Conservation (phyloP, 2,888 invertebrate species). For the Congeria kusceri region DNA sequence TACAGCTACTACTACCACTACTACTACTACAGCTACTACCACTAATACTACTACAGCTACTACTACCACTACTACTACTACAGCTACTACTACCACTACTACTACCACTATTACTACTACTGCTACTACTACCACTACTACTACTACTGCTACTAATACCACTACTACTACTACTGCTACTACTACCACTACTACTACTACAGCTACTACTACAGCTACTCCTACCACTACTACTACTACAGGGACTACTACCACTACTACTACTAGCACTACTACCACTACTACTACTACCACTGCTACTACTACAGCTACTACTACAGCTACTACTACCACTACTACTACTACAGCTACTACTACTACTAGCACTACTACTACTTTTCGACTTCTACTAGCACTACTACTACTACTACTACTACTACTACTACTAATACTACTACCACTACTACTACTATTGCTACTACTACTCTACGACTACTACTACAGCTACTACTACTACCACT, state of each 20-base stretch:
- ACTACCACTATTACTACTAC: not conserved
- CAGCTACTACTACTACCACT: no score
- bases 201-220: no score
- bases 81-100: not conserved
- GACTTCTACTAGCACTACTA: conserved; percentile 3
- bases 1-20: conserved; percentile 1
- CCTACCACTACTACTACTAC: no score
- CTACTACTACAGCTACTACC: not conserved
- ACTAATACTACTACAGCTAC: not conserved
- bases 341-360: conserved; percentile 1
- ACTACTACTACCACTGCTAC: no score
- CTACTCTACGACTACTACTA: conserved; percentile 9
- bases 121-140: not conserved
- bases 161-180: not conserved
- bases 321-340: conserved; percentile 3
- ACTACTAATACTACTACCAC: conserved; percentile 12
- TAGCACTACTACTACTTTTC: conserved; percentile 15
- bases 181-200: not conserved
- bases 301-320: not conserved
- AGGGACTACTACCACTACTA: no score
- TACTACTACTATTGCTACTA: conserved; percentile 14
- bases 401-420: conserved; percentile 3
- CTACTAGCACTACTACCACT: no score
- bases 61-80: not conserved
- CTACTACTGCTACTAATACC: not conserved